Base-by-base conservation (phyloP, 92 coral and sea anemone genomes). In the Bergia sp. region DNA sequence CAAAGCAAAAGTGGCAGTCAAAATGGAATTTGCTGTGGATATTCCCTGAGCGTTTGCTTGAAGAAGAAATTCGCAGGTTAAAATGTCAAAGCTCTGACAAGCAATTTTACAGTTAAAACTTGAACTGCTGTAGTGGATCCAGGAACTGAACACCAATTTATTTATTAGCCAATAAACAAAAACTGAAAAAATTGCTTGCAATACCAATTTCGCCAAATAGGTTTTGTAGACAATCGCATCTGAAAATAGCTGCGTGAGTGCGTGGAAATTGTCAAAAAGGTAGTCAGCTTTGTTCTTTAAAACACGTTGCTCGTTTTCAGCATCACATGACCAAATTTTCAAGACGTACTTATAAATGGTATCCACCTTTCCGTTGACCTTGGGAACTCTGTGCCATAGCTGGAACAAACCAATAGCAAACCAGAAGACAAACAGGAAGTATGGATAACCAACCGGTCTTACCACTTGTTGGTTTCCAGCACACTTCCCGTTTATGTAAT, bases 121-220 rank as follows among this genome's bases (percentile, higher is more conserved):
- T 43, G 81, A 77, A 77, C 29, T 77, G 29, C 58, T 44, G 57
- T 77, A 43, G 29, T 77, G 58, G 44, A 77, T 44, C 81, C 81
- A 77, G 5, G 38, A 44, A 1, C 58, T 77, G 38, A 77, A 77
- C 36, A 77, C 18, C 5, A 42, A 21, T 77, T 3, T 16, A 29
- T 77, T 21, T 77, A 77, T 44, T 42, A n/a, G 37, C 81, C 81
- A 77, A 77, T 77, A 77, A 44, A 77, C 57, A 77, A 44, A 39
- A 77, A 29, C 55, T 40, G 81, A 77, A 9, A 77, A 42, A 18
- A 77, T 77, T 44, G 58, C 81, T 77, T 77, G 81, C 55, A 77
- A 20, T 12, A 23, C 58, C 55, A 77, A 39, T 77, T 77, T 77
- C 44, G 55, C 81, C 81, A 77, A 23, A 44, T 77, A 77, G 13